Conservation (phyloP, 2,888 invertebrate genomes). For the Chironomus riparius region DNA sequence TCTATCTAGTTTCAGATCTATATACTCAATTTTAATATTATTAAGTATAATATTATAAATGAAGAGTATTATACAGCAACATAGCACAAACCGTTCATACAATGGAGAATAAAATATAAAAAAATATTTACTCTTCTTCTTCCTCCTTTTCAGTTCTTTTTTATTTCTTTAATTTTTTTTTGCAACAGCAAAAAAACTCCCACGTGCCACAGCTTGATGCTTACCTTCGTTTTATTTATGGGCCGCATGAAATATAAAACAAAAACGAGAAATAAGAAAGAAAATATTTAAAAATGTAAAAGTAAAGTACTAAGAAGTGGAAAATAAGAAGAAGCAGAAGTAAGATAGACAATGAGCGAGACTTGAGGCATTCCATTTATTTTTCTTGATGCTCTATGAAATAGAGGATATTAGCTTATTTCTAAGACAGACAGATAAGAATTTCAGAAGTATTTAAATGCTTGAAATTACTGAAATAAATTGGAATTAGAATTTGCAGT, state of each 20-base stretch:
- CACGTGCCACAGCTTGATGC: conserved; percentile 14
- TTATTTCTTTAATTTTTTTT: neutral
- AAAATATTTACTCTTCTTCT: neutral
- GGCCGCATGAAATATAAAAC: neutral
- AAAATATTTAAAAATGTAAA: neutral
- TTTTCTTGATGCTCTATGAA: neutral
- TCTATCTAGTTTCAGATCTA: too few species aligned
- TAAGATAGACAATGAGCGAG: neutral
- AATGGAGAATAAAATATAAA: neutral
- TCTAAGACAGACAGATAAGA: too few species aligned
- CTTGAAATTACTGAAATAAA: too few species aligned
- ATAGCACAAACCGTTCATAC: too few species aligned
- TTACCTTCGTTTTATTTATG: neutral
- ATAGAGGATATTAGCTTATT: too few species aligned
- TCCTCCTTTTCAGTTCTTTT: neutral
- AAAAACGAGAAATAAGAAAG: neutral
- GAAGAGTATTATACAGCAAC: too few species aligned
- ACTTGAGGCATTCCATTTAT: neutral
- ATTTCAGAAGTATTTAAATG: too few species aligned
- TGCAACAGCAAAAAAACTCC: conserved; percentile 1
- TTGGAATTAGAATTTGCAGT: too few species aligned
- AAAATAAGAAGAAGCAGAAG: neutral
- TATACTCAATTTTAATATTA: too few species aligned
- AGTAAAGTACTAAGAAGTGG: neutral
- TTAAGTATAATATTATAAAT: too few species aligned